These are phyloP conservation scores for Parelbella ahira DNA, from an alignment of 2,888 invertebrate genomes.

Conservation along the genomic window DNA sequence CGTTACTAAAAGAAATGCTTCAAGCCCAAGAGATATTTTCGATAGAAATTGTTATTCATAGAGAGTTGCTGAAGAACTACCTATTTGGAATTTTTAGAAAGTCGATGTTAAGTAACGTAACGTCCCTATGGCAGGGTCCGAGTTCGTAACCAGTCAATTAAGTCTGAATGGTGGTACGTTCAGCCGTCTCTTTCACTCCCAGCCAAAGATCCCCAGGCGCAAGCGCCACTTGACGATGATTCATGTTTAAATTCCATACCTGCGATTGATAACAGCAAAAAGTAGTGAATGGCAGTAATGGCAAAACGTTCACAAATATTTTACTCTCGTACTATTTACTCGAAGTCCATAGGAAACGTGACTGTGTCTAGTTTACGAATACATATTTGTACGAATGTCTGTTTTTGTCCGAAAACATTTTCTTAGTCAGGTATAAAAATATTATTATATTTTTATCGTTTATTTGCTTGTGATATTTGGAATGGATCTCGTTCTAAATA, in stretches of 20 bases:
- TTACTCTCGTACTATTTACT: slow-evolving; percentile 42
- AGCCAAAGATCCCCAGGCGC: slow-evolving; percentile 58
- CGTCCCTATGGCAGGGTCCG: slow-evolving; percentile 74
- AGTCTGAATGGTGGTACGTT: slow-evolving; percentile 72
- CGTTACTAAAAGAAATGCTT: slow-evolving; percentile 27
- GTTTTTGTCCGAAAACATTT: too few species aligned
- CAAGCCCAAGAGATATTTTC: slow-evolving; percentile 41
- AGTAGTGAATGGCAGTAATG: slow-evolving; percentile 55
- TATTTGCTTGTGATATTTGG: too few species aligned
- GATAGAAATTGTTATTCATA: slow-evolving; percentile 54
- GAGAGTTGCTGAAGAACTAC: slow-evolving; percentile 50
- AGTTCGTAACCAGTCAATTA: slow-evolving; percentile 78
- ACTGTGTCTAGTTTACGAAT: slow-evolving; percentile 8
- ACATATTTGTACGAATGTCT: slow-evolving; percentile 9
- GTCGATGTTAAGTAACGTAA: slow-evolving; percentile 69
- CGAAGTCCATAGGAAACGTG: slow-evolving; percentile 29
- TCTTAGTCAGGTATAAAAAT: too few species aligned
- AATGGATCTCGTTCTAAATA: too few species aligned
- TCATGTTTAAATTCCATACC: slow-evolving; percentile 75
- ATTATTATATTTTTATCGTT: too few species aligned
- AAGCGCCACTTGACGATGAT: slow-evolving; percentile 78
- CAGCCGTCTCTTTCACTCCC: slow-evolving; percentile 65
- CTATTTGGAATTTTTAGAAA: slow-evolving; percentile 72
- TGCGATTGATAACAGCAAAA: slow-evolving; percentile 75
- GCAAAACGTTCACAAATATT: slow-evolving; percentile 64